A percentile compares a stretch with the other conserved stretches of the same genome.
Conservation (phyloP, 2,113 vertebrate species). For the Leucopsar rothschildi region DNA sequence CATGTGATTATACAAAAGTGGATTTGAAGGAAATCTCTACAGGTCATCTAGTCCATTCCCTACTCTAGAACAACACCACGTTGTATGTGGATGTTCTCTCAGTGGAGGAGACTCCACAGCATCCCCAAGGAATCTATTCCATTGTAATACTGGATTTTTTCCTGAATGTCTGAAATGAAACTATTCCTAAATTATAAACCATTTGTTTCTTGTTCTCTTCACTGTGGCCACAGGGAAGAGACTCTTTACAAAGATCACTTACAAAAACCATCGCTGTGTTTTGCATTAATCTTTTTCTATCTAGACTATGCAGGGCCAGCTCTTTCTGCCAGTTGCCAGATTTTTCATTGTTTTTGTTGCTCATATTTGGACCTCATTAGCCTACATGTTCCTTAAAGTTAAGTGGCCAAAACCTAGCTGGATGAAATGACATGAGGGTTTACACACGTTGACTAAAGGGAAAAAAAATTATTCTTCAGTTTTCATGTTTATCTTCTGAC, state of each 20-base stretch:
- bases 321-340: background rate
- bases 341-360: background rate
- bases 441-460: background rate
- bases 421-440: background rate
- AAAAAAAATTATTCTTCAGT: background rate
- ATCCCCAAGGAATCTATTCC: background rate
- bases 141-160: background rate
- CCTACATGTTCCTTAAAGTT: background rate
- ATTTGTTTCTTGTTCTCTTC: background rate
- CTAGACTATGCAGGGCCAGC: background rate
- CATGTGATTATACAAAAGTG: background rate
- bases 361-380: background rate
- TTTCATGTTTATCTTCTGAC: background rate
- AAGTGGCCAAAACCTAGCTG: background rate
- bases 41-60: background rate
- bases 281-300: background rate
- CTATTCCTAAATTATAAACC: background rate
- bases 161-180: background rate
- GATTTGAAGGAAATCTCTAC: background rate
- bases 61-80: background rate
- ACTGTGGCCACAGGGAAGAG: background rate
- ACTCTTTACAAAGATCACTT: background rate
- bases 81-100: background rate
- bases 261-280: background rate
- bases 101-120: background rate